Evolutionary conservation across 2,113 vertebrate species (phyloP).

Genomic region (Coptodon bakossiorum): DNA sequence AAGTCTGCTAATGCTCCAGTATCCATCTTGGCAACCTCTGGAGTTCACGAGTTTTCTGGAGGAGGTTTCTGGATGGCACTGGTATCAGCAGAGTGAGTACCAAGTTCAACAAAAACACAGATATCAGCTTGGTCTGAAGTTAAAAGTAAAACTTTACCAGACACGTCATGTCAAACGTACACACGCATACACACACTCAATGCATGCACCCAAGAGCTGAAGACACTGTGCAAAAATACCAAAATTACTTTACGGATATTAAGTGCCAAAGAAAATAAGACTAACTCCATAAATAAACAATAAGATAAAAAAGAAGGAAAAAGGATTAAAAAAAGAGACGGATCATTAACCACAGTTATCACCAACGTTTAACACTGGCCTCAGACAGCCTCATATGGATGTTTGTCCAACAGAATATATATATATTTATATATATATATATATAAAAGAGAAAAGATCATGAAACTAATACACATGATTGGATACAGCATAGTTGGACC

Average conservation of each 20-base stretch:
- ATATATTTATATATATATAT: no score
- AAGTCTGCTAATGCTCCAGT: no score
- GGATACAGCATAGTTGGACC: slow-evolving; percentile 16
- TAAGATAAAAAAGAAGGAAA: slow-evolving; percentile 3
- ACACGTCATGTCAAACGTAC: slow-evolving; percentile 37
- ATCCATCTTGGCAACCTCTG: background rate
- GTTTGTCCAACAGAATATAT: background rate
- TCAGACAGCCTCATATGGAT: background rate
- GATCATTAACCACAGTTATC: slow-evolving; percentile 12
- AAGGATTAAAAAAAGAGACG: background rate
- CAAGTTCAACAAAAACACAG: background rate
- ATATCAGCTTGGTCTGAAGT: slow-evolving; percentile 46
- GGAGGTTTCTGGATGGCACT: background rate
- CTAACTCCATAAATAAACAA: slow-evolving; percentile 71
- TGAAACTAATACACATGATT: background rate
- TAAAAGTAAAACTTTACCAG: slow-evolving; percentile 15
- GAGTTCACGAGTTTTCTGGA: background rate
- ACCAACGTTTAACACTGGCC: background rate
- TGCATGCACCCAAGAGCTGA: background rate
- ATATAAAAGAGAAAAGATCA: background rate
- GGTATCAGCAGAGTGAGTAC: background rate
- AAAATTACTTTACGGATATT: slow-evolving; percentile 27
- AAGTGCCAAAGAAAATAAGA: slow-evolving; percentile 55
- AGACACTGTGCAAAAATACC: slow-evolving; percentile 67
- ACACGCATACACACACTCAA: background rate